Conservation (phyloP, 2,797 vertebrate species). For the Protonibea diacanthus region DNA sequence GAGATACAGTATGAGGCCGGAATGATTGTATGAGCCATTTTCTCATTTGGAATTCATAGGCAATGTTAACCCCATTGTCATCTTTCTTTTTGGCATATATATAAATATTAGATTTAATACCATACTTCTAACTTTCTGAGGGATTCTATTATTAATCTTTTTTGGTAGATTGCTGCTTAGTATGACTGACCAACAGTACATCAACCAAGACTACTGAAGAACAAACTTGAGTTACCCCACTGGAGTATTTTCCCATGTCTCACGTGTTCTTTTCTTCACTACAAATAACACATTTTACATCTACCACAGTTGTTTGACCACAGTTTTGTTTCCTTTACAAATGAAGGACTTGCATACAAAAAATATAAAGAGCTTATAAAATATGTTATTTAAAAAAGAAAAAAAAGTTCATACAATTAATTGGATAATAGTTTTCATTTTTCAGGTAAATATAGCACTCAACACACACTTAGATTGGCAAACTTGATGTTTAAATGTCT, state of each 20-base stretch:
- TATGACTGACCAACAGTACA: background rate
- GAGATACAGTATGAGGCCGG: conserved; percentile 22
- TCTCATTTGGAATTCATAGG: conserved; percentile 60
- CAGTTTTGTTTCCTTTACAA: background rate
- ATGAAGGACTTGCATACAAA: background rate
- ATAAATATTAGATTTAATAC: conserved; percentile 22
- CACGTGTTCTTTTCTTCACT: background rate
- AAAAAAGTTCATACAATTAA: background rate
- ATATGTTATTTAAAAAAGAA: background rate
- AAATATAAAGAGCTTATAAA: background rate
- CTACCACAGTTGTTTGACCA: background rate
- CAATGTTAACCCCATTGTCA: conserved; percentile 34
- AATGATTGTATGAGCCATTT: conserved; percentile 20
- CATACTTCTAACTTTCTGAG: background rate
- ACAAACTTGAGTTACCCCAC: background rate
- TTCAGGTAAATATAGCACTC: no score
- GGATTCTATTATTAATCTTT: background rate
- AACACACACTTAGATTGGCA: no score
- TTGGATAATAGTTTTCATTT: no score
- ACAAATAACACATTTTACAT: no score
- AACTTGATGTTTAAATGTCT: no score
- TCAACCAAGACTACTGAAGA: background rate
- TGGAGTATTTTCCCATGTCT: background rate
- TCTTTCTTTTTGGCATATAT: conserved; percentile 15
- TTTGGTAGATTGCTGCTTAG: conserved; percentile 5